Base-by-base conservation (phyloP, 2,113 vertebrate species). In the Neolamprologus modestus region DNA sequence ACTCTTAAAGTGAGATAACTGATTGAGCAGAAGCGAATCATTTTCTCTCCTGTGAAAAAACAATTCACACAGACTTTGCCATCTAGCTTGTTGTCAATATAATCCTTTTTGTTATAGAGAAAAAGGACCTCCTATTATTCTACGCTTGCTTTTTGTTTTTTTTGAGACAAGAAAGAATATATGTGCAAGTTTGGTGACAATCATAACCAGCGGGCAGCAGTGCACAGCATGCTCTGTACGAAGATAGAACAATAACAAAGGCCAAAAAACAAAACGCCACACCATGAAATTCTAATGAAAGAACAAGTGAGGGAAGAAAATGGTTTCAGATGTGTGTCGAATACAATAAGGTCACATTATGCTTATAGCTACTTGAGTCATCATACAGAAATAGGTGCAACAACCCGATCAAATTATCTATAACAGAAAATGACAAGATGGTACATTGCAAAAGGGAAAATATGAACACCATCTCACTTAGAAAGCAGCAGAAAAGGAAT, bases 311-410 rank as follows among this genome's bases (percentile, higher is more conserved):
- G 81, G 52, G 79, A 87, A 71, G 63, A 63, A 45, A 68, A 87
- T 66, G 83, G 53, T 71, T 91, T 88, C 26, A 79, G 79, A 90
- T 87, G 87, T 89, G 93, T 92, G 91, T 91, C 85, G n/a, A 86
- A 94, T 86, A 90, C 89, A 92, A 90, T 89, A 85, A 94, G 85
- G 84, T 91, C 84, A 92, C 92, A 87, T 89, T 92, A 87, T 84
- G 83, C 85, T 92, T 26, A 24, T 45, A 84, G 87, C 86, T 52
- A 31, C 84, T 88, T 89, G 89, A 92, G 82, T 89, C 84, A 91
- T 76, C 11, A 4, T 14, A 55, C 83, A 87, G 91, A 55, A 78
- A 86, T 40, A 84, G 35, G 63, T 81, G 54, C 63, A 89, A 84
- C 87, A 89, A 85, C 14, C 83, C 52, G 73, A 89, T 95, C 87